Evolutionary conservation across 2,797 vertebrate species (phyloP), one percentile per base, ranked within the genome.

Genomic region (Ciconia nigra): DNA sequence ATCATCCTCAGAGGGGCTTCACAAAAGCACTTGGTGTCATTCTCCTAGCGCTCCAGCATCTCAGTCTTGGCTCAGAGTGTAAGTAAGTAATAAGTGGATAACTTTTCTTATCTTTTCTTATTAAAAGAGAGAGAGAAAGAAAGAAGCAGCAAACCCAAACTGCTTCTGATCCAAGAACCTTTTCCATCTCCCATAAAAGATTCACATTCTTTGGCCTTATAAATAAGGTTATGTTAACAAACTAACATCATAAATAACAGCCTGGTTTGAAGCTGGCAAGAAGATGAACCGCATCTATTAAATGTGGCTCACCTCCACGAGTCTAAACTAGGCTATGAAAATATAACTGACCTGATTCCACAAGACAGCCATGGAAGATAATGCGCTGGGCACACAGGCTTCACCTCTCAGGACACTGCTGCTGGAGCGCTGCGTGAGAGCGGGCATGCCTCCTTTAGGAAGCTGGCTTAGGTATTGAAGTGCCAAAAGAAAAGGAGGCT

Each of bases 361-460:
- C 0, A 0, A 77, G 44, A 37, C 33, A 74, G 19, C 24, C 19
- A 6, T 37, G 78, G 80, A 73, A 73, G 41, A 69, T 16, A 94
- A 61, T 8, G 37, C 0, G 1, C 39, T 57, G n/a, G 57, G 20
- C 35, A 67, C 28, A 61, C 9, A n/a, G 0, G 1, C 24, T 71
- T 79, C 5, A 0, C 49, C 26, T 76, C 42, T 15, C 63, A 28
- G 62, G 77, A 25, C 39, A n/a, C n/a, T 58, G 42, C 24, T 82
- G 46, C 62, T 41, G 46, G 31, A 81, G 24, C 2, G 0, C 24
- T 20, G 33, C 2, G 2, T 26, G 37, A 35, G 8, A 46, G 2
- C 0, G 0, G 49, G 15, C 8, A 29, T 2, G 3, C 15, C 58
- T 51, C 35, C 33, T 69, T 62, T 21, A 17, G 54, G n/a, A 70